phyloP scores from a whole-genome alignment of 2,888 invertebrate genomes.

The Drosophila mimica region DNA sequence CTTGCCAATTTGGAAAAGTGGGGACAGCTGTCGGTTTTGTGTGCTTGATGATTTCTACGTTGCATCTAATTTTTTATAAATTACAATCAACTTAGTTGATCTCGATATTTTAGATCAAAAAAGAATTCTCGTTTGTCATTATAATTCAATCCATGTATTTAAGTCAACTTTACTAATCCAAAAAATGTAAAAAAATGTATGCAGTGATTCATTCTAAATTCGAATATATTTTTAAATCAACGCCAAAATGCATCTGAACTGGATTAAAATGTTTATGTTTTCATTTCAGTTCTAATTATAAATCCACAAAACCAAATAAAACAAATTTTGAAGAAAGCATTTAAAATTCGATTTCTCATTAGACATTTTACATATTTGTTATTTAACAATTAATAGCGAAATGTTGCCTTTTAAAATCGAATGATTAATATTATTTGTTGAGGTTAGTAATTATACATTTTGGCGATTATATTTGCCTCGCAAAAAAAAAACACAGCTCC shows the following conservation, averaged over 20 bases:
- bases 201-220: not conserved
- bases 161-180: too few species aligned
- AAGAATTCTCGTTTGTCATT: not conserved
- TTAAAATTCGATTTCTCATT: not conserved
- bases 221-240: not conserved
- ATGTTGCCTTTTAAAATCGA: not conserved
- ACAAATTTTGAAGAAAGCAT: not conserved
- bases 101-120: not conserved
- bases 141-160: not conserved
- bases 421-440: not conserved
- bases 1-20: not conserved
- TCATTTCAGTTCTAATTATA: not conserved
- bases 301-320: not conserved
- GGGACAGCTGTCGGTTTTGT: not conserved
- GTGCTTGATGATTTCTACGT: not conserved
- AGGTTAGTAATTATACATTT: not conserved
- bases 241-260: not conserved
- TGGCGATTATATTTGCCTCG: not conserved
- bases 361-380: not conserved
- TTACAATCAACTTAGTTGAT: not conserved
- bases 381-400: not conserved
- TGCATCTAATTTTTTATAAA: not conserved
- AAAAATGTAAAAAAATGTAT: too few species aligned
- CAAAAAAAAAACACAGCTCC: not conserved
- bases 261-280: not conserved